Evolutionary conservation across 2,888 invertebrate genomes (phyloP).

Genomic region (Tachina grossa): DNA sequence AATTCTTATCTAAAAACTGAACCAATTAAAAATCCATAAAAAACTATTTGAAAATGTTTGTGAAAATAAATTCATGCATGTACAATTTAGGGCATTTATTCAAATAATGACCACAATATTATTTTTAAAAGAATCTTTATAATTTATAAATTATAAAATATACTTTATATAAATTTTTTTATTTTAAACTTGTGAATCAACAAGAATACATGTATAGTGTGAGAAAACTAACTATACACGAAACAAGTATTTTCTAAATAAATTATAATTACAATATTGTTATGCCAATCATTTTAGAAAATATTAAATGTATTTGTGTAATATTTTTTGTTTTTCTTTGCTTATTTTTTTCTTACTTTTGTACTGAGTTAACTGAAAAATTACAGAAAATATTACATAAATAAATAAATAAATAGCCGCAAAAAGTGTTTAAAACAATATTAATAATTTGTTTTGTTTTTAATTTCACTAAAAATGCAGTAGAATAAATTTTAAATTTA

Average conservation of each 20-base stretch:
- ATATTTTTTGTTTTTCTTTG: background rate
- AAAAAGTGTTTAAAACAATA: background rate
- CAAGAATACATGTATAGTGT: background rate
- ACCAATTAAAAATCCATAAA: background rate
- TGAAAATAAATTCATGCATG: conserved; percentile 10
- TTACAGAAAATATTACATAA: conserved; percentile 6
- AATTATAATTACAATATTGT: background rate
- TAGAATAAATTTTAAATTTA: background rate
- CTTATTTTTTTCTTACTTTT: conserved; percentile 17
- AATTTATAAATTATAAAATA: conserved; percentile 6
- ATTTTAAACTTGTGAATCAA: background rate
- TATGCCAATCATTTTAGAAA: conserved; percentile 34
- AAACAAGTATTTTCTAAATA: too few species aligned
- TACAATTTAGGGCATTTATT: conserved; percentile 19
- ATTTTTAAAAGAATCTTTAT: background rate
- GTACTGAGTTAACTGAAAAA: conserved; percentile 2
- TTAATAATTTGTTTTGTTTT: background rate
- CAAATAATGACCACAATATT: background rate
- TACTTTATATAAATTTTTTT: background rate
- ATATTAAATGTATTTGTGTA: background rate
- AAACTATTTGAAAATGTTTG: background rate
- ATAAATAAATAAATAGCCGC: background rate
- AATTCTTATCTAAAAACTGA: background rate
- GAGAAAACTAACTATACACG: too few species aligned
- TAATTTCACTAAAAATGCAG: too few species aligned